Evolutionary conservation across 2,113 vertebrate genomes (phyloP).

Genomic region (Nycticryphes semicollaris): DNA sequence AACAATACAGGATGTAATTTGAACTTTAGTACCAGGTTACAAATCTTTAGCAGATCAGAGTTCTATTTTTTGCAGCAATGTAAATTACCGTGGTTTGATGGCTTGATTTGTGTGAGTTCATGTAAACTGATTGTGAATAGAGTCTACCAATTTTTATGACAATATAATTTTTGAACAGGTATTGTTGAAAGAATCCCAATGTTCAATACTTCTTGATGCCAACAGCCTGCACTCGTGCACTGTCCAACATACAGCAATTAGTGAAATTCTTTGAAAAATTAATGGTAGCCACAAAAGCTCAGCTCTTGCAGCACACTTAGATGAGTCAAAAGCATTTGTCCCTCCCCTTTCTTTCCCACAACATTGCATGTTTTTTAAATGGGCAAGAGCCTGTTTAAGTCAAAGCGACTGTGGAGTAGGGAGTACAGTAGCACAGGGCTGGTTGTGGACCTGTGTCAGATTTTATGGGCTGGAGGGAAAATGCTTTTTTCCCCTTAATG

Average conservation of each 20-base stretch:
- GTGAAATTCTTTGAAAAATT: not conserved
- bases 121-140: not conserved
- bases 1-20: not conserved
- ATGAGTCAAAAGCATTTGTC: not conserved
- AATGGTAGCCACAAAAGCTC: not conserved
- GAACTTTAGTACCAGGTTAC: not conserved
- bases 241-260: not conserved
- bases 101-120: not conserved
- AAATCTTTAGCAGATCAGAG: not conserved
- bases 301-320: not conserved
- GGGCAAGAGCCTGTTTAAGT: not conserved
- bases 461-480: not conserved
- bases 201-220: not conserved
- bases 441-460: not conserved
- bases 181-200: not conserved
- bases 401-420: not conserved
- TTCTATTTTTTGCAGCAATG: not conserved
- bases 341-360: not conserved
- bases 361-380: not conserved
- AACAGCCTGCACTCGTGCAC: not conserved
- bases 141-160: not conserved
- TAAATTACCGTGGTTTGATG: not conserved
- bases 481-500: not conserved
- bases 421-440: not conserved
- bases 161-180: not conserved